Conservation (phyloP, 1,140 invertebrate genomes). For the Sitobion miscanthi region DNA sequence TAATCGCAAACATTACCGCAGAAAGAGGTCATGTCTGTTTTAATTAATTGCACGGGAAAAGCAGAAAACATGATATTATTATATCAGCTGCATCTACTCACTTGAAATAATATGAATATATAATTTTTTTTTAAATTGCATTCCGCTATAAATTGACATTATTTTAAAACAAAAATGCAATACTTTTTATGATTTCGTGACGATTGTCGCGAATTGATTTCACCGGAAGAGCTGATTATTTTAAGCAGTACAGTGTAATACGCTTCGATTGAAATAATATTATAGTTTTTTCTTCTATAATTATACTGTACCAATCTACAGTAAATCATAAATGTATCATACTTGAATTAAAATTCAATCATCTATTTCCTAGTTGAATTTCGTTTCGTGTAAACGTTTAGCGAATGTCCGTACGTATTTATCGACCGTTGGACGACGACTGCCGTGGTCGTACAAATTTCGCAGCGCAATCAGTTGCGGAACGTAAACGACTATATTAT, state of each 20-base stretch:
- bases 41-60: not conserved
- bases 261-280: not conserved
- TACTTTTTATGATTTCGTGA: not conserved
- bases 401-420: not conserved
- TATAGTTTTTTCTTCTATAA: not conserved
- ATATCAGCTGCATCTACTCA: not conserved
- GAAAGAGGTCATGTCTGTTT: not conserved
- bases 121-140: not conserved
- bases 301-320: not conserved
- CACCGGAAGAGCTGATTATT: not conserved
- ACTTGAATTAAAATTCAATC: not conserved
- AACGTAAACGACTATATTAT: constrained; percentile 11
- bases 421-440: not conserved
- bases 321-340: not conserved
- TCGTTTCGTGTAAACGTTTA: not conserved
- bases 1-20: not conserved
- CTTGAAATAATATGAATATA: not conserved
- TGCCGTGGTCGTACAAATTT: not conserved
- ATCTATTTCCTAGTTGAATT: not conserved
- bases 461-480: not conserved
- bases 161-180: not conserved
- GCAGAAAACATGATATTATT: not conserved
- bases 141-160: not conserved
- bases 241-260: not conserved
- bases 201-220: not conserved